phyloP scores from a whole-genome alignment of 30 jellyfish, hydroid and myxozoan genomes.

The Cassiopea andromeda region DNA sequence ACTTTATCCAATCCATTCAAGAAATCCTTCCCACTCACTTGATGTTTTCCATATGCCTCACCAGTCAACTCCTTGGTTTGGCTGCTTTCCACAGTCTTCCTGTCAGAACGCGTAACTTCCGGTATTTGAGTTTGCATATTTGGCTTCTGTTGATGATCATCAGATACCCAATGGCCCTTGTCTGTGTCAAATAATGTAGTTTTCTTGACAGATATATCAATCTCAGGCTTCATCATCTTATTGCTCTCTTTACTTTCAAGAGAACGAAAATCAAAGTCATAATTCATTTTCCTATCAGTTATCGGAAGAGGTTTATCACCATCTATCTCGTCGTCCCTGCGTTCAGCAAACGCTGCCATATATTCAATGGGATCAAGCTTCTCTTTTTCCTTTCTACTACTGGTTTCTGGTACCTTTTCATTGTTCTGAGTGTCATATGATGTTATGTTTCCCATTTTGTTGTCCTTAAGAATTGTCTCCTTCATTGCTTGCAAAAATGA shows the following conservation, averaged over 20 bases:
- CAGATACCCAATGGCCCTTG: not conserved
- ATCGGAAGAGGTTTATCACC: not conserved
- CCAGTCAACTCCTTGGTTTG: not conserved
- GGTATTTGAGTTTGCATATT: too few relatives aligned
- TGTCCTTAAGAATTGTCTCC: conserved; percentile 75
- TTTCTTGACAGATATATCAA: not conserved
- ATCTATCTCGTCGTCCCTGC: not conserved
- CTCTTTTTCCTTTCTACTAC: not conserved
- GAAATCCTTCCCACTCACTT: not conserved
- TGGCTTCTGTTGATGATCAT: not conserved
- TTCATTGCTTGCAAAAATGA: conserved; percentile 89
- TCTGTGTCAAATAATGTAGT: not conserved
- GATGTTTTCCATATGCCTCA: not conserved
- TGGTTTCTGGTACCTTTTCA: not conserved
- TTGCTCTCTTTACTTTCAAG: not conserved
- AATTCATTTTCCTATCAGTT: not conserved
- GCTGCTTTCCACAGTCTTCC: not conserved
- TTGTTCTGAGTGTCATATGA: conserved; percentile 9
- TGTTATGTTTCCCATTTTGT: conserved; percentile 10
- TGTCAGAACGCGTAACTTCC: not conserved
- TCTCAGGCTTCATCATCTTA: not conserved
- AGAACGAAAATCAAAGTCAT: not conserved
- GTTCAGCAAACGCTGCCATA: not conserved
- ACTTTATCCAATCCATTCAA: not conserved
- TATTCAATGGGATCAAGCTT: not conserved